These are phyloP conservation scores for Danio albolineatus DNA, from an alignment of 2,797 vertebrate genomes.

Conservation along the genomic window DNA sequence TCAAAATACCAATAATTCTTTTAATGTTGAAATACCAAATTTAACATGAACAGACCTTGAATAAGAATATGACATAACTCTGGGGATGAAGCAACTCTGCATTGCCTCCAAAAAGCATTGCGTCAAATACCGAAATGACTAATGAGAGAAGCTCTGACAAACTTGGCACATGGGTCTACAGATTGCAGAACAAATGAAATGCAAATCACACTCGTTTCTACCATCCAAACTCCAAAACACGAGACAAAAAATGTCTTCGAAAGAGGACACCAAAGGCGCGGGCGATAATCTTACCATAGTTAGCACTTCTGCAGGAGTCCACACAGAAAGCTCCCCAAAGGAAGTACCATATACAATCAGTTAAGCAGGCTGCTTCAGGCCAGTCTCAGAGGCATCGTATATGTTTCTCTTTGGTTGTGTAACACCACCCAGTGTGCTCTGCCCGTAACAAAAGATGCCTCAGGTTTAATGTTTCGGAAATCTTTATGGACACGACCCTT, in stretches of 20 bases:
- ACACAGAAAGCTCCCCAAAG: slow-evolving; percentile 65
- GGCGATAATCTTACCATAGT: slow-evolving; percentile 46
- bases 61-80: neutral
- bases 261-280: slow-evolving; percentile 2
- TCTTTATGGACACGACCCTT: slow-evolving; percentile 67
- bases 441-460: slow-evolving; percentile 73
- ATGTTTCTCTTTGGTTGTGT: slow-evolving; percentile 76
- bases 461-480: slow-evolving; percentile 77
- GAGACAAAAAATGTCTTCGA: slow-evolving; percentile 8
- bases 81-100: neutral
- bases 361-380: slow-evolving; percentile 68
- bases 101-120: neutral
- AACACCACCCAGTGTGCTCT: slow-evolving; percentile 67
- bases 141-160: neutral
- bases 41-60: neutral
- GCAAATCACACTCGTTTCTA: neutral
- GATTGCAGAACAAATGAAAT: neutral
- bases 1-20: neutral
- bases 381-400: slow-evolving; percentile 72
- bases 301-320: slow-evolving; percentile 53
- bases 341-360: slow-evolving; percentile 65
- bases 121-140: neutral
- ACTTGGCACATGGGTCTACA: neutral
- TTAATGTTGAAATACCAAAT: neutral
- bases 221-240: slow-evolving; percentile 2